Conservation (phyloP, 2,797 vertebrate species). For the Anguilla anguilla region DNA sequence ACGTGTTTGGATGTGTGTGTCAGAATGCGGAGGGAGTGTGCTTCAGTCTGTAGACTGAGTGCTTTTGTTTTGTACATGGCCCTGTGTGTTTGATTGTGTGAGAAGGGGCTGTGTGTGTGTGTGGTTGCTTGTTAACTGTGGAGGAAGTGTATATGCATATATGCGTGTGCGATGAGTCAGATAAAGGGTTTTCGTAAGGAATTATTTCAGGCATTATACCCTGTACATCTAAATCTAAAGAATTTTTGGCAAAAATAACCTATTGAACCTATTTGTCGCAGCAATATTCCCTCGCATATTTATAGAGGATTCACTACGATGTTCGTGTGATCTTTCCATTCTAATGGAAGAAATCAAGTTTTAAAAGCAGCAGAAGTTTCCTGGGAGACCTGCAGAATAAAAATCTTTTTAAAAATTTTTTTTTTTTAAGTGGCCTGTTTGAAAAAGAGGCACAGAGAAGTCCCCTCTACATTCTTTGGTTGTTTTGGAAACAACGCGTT, state of each 20-base stretch:
- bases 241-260: not conserved
- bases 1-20: not conserved
- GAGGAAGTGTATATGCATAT: not conserved
- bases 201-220: not conserved
- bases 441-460: slow-evolving; percentile 36
- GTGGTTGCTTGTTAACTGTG: not conserved
- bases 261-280: not conserved
- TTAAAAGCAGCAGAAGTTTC: not conserved
- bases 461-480: slow-evolving; percentile 46
- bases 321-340: not conserved
- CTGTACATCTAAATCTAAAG: not conserved
- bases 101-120: not conserved
- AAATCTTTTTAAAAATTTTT: not conserved
- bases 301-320: not conserved
- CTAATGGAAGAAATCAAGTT: not conserved
- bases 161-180: not conserved
- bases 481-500: slow-evolving; percentile 61
- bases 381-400: not conserved
- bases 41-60: not conserved
- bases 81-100: not conserved
- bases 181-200: not conserved
- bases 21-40: not conserved
- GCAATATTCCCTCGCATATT: not conserved
- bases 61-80: not conserved
- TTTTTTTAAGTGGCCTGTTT: not conserved